These are phyloP conservation scores for Apocheima hispidaria DNA, from an alignment of 2,888 invertebrate genomes.

Conservation along the genomic window DNA sequence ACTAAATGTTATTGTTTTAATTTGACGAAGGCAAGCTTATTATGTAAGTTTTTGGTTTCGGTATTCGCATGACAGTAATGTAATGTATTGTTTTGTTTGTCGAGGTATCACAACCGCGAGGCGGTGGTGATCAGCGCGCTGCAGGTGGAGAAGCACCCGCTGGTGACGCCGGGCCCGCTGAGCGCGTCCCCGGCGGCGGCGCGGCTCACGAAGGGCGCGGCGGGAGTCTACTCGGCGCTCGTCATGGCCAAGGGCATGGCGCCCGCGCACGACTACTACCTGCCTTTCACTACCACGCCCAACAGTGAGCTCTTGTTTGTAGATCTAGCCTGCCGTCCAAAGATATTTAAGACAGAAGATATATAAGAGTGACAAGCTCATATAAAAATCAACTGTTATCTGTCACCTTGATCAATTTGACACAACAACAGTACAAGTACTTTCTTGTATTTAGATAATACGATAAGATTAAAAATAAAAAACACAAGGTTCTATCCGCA, in stretches of 20 bases:
- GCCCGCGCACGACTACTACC: conserved; percentile 85
- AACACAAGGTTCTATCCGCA: too few relatives aligned
- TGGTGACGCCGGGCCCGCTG: conserved; percentile 94
- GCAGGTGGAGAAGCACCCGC: conserved; percentile 96
- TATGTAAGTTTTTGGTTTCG: too few relatives aligned
- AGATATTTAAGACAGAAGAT: too few relatives aligned
- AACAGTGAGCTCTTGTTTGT: conserved; percentile 60
- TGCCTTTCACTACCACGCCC: conserved; percentile 88
- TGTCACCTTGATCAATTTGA: background rate
- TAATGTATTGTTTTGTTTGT: conserved; percentile 33
- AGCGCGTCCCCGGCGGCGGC: conserved; percentile 89
- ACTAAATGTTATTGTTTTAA: too few relatives aligned
- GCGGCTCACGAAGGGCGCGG: background rate
- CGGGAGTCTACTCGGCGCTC: conserved; percentile 71
- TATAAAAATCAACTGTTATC: conserved; percentile 3
- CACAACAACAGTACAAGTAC: too few relatives aligned
- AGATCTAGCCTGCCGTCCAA: background rate
- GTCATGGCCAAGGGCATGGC: conserved; percentile 82
- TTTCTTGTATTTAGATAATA: background rate
- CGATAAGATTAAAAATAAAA: conserved; percentile 12
- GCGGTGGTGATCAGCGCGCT: conserved; percentile 97
- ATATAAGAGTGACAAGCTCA: background rate
- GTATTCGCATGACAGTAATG: too few relatives aligned
- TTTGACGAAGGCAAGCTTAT: too few relatives aligned
- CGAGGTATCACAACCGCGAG: conserved; percentile 96